These are phyloP conservation scores for Diabrotica virgifera DNA, from an alignment of 1,140 invertebrate species.

Conservation along the genomic window DNA sequence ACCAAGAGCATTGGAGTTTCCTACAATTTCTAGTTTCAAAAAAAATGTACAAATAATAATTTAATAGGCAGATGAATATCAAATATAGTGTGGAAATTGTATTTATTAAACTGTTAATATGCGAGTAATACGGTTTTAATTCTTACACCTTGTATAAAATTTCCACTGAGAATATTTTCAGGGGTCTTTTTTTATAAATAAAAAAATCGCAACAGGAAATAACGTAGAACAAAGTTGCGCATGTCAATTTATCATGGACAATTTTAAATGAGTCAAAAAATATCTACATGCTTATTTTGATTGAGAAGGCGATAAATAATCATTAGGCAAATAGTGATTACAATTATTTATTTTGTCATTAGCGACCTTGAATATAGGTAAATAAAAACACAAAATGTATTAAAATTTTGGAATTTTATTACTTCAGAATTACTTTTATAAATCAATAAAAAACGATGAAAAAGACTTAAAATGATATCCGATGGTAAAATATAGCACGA, in stretches of 20 bases:
- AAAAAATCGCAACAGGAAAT: no score
- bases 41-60: no score
- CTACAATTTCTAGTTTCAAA: no score
- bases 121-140: no score
- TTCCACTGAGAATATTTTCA: no score
- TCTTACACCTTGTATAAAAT: no score
- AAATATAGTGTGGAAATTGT: no score
- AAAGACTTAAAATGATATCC: background rate
- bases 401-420: conserved; percentile 24
- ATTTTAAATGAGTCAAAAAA: conserved; percentile 9
- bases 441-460: background rate
- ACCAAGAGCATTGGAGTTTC: no score
- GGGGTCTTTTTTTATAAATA: no score
- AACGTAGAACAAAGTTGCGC: background rate
- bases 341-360: conserved; percentile 12
- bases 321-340: background rate
- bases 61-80: no score
- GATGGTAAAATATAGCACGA: conserved; percentile 8
- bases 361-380: conserved; percentile 28
- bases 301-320: background rate
- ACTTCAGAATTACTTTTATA: conserved; percentile 9
- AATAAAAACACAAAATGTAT: conserved; percentile 32
- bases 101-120: no score
- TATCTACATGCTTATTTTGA: background rate
- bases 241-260: conserved; percentile 1